phyloP scores from a whole-genome alignment of 2,888 invertebrate genomes.

The Sesamia inferens region DNA sequence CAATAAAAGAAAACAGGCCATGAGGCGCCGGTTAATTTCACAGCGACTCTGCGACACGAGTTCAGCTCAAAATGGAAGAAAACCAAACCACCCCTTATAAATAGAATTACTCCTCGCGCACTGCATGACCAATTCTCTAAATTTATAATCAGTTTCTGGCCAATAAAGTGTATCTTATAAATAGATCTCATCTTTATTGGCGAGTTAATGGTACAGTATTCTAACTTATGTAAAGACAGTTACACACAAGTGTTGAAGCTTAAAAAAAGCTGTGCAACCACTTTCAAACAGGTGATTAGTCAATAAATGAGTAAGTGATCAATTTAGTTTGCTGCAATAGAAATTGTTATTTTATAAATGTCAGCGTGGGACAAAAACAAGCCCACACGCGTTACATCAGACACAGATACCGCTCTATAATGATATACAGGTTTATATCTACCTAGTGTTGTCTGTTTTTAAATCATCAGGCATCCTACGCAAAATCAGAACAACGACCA shows the following conservation, averaged over 20 bases:
- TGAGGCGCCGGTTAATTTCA: conserved; percentile 87
- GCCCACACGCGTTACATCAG: conserved; percentile 64
- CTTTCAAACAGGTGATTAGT: conserved; percentile 51
- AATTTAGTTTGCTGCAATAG: conserved; percentile 43
- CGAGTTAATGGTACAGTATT: conserved; percentile 42
- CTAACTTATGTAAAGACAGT: conserved; percentile 50
- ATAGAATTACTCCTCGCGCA: conserved; percentile 77
- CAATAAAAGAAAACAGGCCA: conserved; percentile 80
- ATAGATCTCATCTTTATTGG: conserved; percentile 65
- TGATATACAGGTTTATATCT: conserved; percentile 58
- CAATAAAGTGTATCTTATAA: conserved; percentile 63
- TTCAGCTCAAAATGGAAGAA: conserved; percentile 83
- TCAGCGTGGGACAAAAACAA: conserved; percentile 60
- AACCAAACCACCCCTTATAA: conserved; percentile 79
- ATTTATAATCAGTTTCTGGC: conserved; percentile 74
- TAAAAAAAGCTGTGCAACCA: conserved; percentile 47
- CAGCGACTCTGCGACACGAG: conserved; percentile 74
- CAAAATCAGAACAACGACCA: conserved; percentile 71
- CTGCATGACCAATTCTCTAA: conserved; percentile 87
- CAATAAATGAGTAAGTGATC: conserved; percentile 50
- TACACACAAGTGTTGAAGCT: conserved; percentile 41
- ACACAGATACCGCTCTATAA: conserved; percentile 49
- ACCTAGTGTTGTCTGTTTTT: conserved; percentile 44
- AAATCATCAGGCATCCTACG: conserved; percentile 70
- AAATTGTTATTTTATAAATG: conserved; percentile 47